Percentiles rank a stretch among this genome's conserved stretches.
Conservation (phyloP, 1,140 invertebrate species). For the Drosophila navojoa region DNA sequence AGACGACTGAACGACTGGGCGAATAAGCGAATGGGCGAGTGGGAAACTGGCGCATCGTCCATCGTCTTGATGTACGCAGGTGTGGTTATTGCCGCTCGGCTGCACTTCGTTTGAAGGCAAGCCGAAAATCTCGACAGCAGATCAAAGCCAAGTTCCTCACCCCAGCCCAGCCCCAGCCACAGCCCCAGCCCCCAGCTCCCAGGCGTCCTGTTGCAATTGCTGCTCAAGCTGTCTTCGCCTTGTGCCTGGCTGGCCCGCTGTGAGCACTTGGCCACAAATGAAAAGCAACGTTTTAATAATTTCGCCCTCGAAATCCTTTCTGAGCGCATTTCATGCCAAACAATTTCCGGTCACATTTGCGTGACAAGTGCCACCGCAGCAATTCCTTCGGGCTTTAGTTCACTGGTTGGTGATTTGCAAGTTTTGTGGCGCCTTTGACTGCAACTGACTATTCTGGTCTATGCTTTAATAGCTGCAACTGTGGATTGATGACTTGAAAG, state of each 20-base stretch:
- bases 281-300: constrained; percentile 74
- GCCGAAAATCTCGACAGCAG: constrained; percentile 75
- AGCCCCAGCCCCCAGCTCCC: background rate
- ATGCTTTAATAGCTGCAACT: background rate
- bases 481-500: background rate
- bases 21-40: constrained; percentile 11
- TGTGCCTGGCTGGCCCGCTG: constrained; percentile 35
- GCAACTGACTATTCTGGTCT: constrained; percentile 10
- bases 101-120: constrained; percentile 74
- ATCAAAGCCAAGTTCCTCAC: constrained; percentile 65
- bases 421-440: constrained; percentile 38
- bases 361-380: constrained; percentile 53
- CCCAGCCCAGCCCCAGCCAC: background rate
- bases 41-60: constrained; percentile 23
- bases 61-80: constrained; percentile 72
- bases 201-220: constrained; percentile 4
- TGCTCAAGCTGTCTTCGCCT: constrained; percentile 47
- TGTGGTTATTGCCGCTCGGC: constrained; percentile 77
- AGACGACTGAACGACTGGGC: constrained; percentile 19
- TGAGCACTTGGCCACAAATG: constrained; percentile 49
- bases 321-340: constrained; percentile 48
- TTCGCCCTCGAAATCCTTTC: constrained; percentile 62
- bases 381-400: constrained; percentile 1
- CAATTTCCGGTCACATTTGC: constrained; percentile 73
- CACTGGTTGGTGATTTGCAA: constrained; percentile 38